These are phyloP conservation scores for Microcebus murinus DNA, from an alignment of 2,113 vertebrate genomes.

Conservation along the genomic window DNA sequence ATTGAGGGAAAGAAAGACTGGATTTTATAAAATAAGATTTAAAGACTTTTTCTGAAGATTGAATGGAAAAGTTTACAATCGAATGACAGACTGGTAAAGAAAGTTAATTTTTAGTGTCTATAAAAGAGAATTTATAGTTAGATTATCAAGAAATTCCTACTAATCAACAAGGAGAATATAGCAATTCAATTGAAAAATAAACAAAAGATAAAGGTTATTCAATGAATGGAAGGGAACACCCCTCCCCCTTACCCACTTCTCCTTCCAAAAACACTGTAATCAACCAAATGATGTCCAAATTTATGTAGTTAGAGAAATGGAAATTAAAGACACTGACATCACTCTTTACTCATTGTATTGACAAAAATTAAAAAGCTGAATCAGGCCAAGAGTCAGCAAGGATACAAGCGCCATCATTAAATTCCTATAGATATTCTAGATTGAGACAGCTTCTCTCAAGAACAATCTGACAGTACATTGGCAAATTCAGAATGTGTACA, in stretches of 20 bases:
- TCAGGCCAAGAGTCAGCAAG: not conserved
- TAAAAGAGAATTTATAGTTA: not conserved
- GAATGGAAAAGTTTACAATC: not conserved
- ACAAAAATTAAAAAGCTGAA: constrained; percentile 52
- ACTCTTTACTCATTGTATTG: constrained; percentile 30
- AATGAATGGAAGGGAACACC: not conserved
- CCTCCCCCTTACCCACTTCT: not conserved
- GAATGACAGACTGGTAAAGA: not conserved
- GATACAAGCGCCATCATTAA: not conserved
- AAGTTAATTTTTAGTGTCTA: not conserved
- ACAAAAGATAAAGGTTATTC: not conserved
- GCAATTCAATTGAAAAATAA: not conserved
- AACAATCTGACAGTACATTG: not conserved
- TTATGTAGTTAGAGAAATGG: constrained; percentile 9
- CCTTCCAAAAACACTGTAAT: not conserved
- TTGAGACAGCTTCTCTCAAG: not conserved
- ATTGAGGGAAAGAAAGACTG: not conserved
- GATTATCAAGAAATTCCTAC: not conserved
- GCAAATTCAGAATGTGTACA: not conserved
- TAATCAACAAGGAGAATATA: not conserved
- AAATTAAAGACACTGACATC: constrained; percentile 50
- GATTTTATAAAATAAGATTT: constrained; percentile 16
- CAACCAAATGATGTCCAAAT: constrained; percentile 6
- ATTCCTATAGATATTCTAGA: not conserved
- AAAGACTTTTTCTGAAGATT: not conserved